phyloP scores from a whole-genome alignment of 2,888 invertebrate genomes.

The Frankliniella intonsa region DNA sequence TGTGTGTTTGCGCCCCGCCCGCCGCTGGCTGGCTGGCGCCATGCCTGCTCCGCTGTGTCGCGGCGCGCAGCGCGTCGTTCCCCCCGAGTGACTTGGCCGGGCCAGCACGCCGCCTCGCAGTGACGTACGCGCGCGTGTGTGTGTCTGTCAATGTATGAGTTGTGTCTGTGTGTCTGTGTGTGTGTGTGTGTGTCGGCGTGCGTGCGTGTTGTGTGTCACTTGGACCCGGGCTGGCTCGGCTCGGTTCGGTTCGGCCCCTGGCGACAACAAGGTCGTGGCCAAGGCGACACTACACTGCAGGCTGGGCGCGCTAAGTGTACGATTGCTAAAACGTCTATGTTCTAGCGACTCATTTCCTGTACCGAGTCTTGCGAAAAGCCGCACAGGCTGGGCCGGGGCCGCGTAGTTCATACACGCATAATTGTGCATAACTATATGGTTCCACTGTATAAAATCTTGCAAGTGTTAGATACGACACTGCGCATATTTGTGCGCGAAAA shows the following conservation, averaged over 20 bases:
- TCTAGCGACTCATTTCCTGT: too few relatives aligned
- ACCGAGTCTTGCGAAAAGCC: too few relatives aligned
- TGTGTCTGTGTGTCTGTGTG: background rate
- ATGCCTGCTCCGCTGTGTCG: background rate
- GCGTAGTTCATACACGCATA: too few relatives aligned
- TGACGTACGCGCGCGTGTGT: background rate
- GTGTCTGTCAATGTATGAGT: background rate
- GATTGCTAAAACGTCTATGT: too few relatives aligned
- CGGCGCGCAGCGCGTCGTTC: background rate
- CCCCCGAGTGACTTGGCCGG: background rate
- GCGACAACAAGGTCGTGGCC: slow-evolving; percentile 21
- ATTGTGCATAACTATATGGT: too few relatives aligned
- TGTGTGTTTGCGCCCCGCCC: background rate
- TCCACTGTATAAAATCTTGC: too few relatives aligned
- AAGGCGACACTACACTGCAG: background rate
- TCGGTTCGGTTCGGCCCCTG: background rate
- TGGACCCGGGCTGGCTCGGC: background rate
- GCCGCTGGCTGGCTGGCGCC: background rate
- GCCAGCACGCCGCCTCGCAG: background rate
- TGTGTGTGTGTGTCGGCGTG: background rate
- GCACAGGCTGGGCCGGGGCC: too few relatives aligned
- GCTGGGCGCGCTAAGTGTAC: too few relatives aligned
- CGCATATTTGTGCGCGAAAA: too few relatives aligned
- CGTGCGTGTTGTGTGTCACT: background rate
- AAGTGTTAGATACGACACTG: too few relatives aligned